Base-by-base conservation (phyloP, 2,797 vertebrate species). In the Sardinella longiceps region DNA sequence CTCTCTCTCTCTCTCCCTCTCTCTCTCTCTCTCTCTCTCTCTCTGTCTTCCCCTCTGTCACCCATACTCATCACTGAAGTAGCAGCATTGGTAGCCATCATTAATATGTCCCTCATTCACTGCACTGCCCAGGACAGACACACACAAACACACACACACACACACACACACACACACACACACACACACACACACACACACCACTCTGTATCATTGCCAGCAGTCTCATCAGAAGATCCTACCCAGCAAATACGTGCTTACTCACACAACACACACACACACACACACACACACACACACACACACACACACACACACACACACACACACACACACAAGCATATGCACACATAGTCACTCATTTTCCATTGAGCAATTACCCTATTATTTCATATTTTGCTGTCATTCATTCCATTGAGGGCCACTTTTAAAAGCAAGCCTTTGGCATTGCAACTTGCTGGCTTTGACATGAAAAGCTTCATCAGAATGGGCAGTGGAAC, bases 191-290 rank as follows among this genome's bases (percentile, higher is more conserved):
- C 60, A 63, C 9, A 25, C 58, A 30, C 58, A 25, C 20, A 63
- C 25, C 25, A 63, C 9, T 70, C 74, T 56, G 33, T 81, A 74
- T 23, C 18, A 51, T 51, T 85, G 85, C 82, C 80, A 77, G 37
- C 25, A 33, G 60, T 74, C 66, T 74, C 66, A 37, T 74, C 33
- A 25, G 18, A 12, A 30, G 28, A 30, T 33, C 5, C 33, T 18
- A 18, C 3, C 66, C 33, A 39, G 15, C 14, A 3, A 12, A 7
- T 74, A 18, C 5, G 6, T 39, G 5, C 28, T 33, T 14, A 30
- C 28, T 28, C 63, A 30, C 25, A 30, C 63, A 30, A 53, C 51
- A 53, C 18, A 53, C 51, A 53, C 30, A 5, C 15, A 18, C 30
- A 37, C 33, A 37, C 14, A 37, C 66, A 37, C 66, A 37, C 66